Percentiles rank a stretch among this genome's conserved stretches.
Evolutionary conservation across 2,113 vertebrate species (phyloP).

Genomic region (Paedocypris sp.): DNA sequence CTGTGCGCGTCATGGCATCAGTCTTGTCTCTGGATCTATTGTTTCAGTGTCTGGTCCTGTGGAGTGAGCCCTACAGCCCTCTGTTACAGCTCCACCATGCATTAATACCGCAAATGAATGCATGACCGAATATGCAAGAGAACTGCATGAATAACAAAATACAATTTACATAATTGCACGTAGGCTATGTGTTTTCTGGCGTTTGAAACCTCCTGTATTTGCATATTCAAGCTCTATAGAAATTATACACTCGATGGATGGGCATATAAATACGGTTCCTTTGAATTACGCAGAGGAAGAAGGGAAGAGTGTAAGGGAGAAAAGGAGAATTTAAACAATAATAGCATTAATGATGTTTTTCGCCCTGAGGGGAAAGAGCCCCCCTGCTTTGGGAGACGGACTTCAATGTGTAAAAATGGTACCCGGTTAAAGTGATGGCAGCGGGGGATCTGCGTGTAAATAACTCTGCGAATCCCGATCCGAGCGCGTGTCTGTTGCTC

Average conservation of each 20-base stretch:
- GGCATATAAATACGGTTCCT: conserved; percentile 62
- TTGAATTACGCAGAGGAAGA: conserved; percentile 46
- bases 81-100: conserved; percentile 9
- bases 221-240: conserved; percentile 59
- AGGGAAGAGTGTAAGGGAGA: conserved; percentile 21
- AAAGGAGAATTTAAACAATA: conserved; percentile 54
- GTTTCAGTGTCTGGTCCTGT: conserved; percentile 18
- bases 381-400: conserved; percentile 43
- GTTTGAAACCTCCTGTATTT: conserved; percentile 50
- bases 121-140: conserved; percentile 58
- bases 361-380: conserved; percentile 49
- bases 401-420: too few species aligned
- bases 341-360: conserved; percentile 56
- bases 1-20: neutral
- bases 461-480: conserved; percentile 25
- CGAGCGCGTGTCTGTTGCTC: conserved; percentile 16
- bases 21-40: conserved; percentile 2
- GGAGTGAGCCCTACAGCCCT: conserved; percentile 11
- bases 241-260: conserved; percentile 62
- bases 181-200: conserved; percentile 56
- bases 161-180: conserved; percentile 64
- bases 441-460: conserved; percentile 48
- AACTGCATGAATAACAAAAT: conserved; percentile 63
- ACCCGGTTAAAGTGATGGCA: conserved; percentile 37
- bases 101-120: conserved; percentile 64